Base-by-base conservation (phyloP, 1,140 invertebrate genomes). In the Stratiolaelaps scimitus region DNA sequence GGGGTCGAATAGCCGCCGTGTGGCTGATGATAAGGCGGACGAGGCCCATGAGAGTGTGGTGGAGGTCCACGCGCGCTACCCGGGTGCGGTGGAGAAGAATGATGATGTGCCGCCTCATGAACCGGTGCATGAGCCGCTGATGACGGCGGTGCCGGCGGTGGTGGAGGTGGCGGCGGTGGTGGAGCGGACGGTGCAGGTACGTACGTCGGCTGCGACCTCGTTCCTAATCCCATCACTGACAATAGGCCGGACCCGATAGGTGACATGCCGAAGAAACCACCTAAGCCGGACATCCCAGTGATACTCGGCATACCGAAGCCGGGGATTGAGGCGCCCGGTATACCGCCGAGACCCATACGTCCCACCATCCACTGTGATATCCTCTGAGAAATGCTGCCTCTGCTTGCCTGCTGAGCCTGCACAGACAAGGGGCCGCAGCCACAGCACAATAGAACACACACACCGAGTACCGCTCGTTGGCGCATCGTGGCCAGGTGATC, bases 281-380 rank as follows among this genome's bases (percentile, higher is more conserved):
- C 53, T 26, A 60, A 34, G 4, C 53, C 53, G 53, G 53, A 60
- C 53, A 60, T 20, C 15, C 53, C 53, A 15, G 53, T 60, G 17
- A 60, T 60, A 34, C 53, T 60, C 13, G 34, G 53, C 26, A 34
- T 26, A 10, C 23, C 34, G 17, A 60, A 60, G 26, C 53, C 53
- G 20, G 34, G 15, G 26, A 34, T 15, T 23, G 15, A 1, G 1
- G 23, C 53, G 26, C 26, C 34, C 34, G 34, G 34, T 10, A 40
- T 40, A 17, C 53, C 53, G 17, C 53, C 53, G 20, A 60, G 53
- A n/a, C 53, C 53, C 53, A 60, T 60, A 1, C 53, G 15, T 17
- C 53, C 53, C 15, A 60, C 23, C 53, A 60, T 60, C 53, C 53
- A 60, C 20, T 26, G 53, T 23, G 26, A 34, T 60, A 60, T 60